Base-by-base conservation (phyloP, 2,113 vertebrate genomes). In the Ochotona princeps region DNA sequence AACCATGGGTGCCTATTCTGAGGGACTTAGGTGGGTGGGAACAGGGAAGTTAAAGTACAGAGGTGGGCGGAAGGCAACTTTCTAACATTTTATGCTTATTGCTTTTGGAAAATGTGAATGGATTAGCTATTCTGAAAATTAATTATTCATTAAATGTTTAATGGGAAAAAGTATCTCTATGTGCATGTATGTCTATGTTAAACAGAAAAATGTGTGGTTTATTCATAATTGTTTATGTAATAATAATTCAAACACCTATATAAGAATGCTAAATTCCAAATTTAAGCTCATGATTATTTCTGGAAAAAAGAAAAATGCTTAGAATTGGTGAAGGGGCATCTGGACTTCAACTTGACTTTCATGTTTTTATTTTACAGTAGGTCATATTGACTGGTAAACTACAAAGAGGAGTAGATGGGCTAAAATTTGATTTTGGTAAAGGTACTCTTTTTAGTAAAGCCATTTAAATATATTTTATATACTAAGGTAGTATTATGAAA, bases 1-100 rank as follows among this genome's bases (percentile, higher is more conserved):
- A 92, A 92, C 81, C 80, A 94, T 80, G 81, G 84, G 81, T 75
- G 93, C 47, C 67, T 94, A 90, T 88, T 92, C 47, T 32, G 21
- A 44, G 15, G 47, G 28, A 51, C 38, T 70, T 15, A 93, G 12
- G 85, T 90, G 69, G 88, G 82, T 87, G 78, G 85, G 81, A 94
- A 38, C 23, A 85, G 82, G 49, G 57, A 70, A 25, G 30, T 38
- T 87, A 47, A 90, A 81, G 79, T 65, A 95, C 49, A 90, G 70
- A 66, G 30, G 65, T 92, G 15, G 35, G 92, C 94, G 23, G 51
- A 79, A 75, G 60, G 75, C 70, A 87, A 80, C 35, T 89, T 51
- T 80, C 21, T 66, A 88, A 44, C 5, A 57, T 57, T 89, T 83
- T 79, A 63, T 60, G 3, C 21, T 92, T 79, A 65, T 10, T 93